These are phyloP conservation scores for Geotrupes spiniger DNA, from an alignment of 2,888 invertebrate genomes.

Conservation along the genomic window DNA sequence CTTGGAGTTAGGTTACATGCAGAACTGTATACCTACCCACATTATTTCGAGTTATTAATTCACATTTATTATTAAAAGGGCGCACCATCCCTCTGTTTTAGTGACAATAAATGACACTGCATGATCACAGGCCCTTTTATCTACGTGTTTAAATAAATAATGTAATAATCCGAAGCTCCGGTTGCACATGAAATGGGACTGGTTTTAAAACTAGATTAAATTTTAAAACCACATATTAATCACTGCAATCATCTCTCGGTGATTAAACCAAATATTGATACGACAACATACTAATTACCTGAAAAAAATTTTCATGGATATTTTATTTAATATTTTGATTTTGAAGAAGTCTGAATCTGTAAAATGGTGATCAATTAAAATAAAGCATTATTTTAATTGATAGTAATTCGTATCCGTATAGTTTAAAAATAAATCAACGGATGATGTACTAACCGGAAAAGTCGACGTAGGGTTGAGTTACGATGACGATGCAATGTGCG, in stretches of 20 bases:
- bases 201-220: slow-evolving; percentile 4
- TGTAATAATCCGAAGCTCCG: not conserved
- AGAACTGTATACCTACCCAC: slow-evolving; percentile 5
- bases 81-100: slow-evolving; percentile 2
- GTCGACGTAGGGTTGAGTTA: not conserved
- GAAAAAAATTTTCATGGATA: no score
- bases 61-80: slow-evolving; percentile 14
- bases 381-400: no score
- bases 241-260: no score
- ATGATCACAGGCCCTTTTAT: not conserved
- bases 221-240: not conserved
- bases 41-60: slow-evolving; percentile 18
- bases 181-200: not conserved
- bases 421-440: no score
- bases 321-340: no score
- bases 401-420: no score
- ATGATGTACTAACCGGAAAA: not conserved
- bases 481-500: slow-evolving; percentile 3
- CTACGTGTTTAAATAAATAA: not conserved
- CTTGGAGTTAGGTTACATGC: slow-evolving; percentile 22
- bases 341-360: no score
- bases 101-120: not conserved
- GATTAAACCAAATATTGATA: no score
- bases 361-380: no score
- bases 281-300: no score